Evolutionary conservation across 2,888 invertebrate species (phyloP).

Genomic region (Catocala sponsa): DNA sequence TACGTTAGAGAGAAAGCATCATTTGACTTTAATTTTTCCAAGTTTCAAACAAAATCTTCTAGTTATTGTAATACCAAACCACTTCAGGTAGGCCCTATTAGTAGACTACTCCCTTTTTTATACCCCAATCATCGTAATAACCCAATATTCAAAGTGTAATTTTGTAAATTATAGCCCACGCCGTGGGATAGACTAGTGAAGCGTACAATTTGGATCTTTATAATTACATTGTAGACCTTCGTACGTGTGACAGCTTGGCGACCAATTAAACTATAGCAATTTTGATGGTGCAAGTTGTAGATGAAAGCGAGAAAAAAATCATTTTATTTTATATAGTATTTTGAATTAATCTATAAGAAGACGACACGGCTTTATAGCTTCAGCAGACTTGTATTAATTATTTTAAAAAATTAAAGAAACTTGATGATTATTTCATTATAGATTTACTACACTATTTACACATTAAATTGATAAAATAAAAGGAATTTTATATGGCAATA

Average conservation of each 20-base stretch:
- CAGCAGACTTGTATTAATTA: too few relatives aligned
- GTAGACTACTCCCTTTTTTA: slow-evolving; percentile 1
- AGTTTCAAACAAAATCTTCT: not conserved
- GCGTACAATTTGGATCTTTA: slow-evolving; percentile 44
- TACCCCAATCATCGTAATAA: slow-evolving; percentile 28
- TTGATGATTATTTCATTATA: too few relatives aligned
- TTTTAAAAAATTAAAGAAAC: too few relatives aligned
- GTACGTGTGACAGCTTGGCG: slow-evolving; percentile 58
- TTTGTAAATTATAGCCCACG: slow-evolving; percentile 33
- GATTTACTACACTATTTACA: too few relatives aligned
- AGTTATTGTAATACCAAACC: too few relatives aligned
- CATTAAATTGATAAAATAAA: too few relatives aligned
- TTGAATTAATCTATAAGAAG: too few relatives aligned
- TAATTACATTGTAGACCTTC: slow-evolving; percentile 62
- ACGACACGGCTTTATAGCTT: too few relatives aligned
- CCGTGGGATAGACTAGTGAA: slow-evolving; percentile 21
- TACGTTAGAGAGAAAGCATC: too few relatives aligned
- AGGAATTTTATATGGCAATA: too few relatives aligned
- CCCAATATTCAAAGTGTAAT: slow-evolving; percentile 42
- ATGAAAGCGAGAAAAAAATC: slow-evolving; percentile 15
- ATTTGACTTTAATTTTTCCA: too few relatives aligned
- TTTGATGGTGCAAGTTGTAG: slow-evolving; percentile 34
- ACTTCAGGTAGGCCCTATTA: slow-evolving; percentile 17
- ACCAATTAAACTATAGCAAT: slow-evolving; percentile 58
- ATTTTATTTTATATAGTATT: not conserved